Percentiles rank a stretch among this genome's conserved stretches.
Evolutionary conservation across 2,797 vertebrate species (phyloP).

Genomic region (Micropoecilia bifurca): DNA sequence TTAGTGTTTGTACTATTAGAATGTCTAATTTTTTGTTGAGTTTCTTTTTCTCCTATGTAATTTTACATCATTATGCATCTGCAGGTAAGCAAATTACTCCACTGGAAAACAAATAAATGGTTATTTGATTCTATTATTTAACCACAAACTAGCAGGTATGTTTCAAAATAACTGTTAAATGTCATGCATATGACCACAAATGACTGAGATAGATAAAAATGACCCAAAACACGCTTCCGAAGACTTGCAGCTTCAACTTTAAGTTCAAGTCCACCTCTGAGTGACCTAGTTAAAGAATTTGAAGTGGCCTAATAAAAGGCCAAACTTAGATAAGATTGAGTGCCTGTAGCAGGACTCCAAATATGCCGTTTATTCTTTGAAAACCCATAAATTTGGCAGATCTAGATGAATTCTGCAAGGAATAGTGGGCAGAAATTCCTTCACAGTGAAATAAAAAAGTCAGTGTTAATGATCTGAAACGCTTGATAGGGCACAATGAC

Average conservation of each 20-base stretch:
- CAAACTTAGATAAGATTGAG: neutral
- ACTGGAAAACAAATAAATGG: neutral
- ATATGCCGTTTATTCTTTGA: neutral
- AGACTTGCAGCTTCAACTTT: neutral
- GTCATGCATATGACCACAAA: neutral
- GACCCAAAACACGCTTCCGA: neutral
- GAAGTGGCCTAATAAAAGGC: neutral
- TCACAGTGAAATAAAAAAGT: neutral
- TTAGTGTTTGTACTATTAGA: neutral
- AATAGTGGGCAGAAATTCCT: neutral
- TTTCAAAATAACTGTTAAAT: neutral
- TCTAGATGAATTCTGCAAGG: neutral
- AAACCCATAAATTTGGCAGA: neutral
- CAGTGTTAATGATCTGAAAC: neutral
- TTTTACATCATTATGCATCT: neutral
- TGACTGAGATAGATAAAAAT: neutral
- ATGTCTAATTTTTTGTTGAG: neutral
- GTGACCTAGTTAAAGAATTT: neutral
- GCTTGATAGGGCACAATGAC: neutral
- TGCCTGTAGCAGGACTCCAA: neutral
- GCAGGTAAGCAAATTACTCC: neutral
- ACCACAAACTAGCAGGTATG: neutral
- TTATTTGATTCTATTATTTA: neutral
- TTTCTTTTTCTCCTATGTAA: neutral
- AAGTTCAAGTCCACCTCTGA: neutral